Conservation (phyloP, 1,140 invertebrate genomes). For the Zophobas morio region DNA sequence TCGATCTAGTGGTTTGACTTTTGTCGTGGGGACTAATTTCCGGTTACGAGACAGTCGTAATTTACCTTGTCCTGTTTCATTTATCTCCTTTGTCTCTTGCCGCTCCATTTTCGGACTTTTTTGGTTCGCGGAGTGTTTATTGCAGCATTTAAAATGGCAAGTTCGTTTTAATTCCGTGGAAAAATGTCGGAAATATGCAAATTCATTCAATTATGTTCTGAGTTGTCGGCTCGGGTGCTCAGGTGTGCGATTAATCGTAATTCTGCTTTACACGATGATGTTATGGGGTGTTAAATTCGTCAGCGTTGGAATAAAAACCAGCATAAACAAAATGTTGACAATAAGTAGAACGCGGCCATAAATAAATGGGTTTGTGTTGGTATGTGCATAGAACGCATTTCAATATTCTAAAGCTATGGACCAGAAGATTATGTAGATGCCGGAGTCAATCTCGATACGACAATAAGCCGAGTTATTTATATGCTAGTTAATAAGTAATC, state of each 20-base stretch:
- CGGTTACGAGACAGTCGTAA: slow-evolving; percentile 60
- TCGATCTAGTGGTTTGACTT: slow-evolving; percentile 61
- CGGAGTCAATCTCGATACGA: not conserved
- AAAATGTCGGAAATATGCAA: slow-evolving; percentile 27
- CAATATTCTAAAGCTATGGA: not conserved
- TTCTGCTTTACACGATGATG: slow-evolving; percentile 15
- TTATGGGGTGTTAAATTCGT: slow-evolving; percentile 31
- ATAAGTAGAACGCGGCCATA: slow-evolving; percentile 17
- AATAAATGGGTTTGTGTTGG: slow-evolving; percentile 9
- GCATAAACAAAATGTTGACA: slow-evolving; percentile 10
- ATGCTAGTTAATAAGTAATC: no score
- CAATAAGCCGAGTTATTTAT: not conserved
- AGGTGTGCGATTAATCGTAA: slow-evolving; percentile 22
- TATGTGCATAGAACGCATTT: not conserved
- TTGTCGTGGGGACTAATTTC: slow-evolving; percentile 61
- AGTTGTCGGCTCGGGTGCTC: not conserved
- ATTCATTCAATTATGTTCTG: slow-evolving; percentile 35
- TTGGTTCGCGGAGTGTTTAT: slow-evolving; percentile 16
- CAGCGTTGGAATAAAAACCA: slow-evolving; percentile 3
- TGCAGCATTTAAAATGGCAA: slow-evolving; percentile 21
- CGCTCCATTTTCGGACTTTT: slow-evolving; percentile 49
- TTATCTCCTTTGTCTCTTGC: slow-evolving; percentile 59
- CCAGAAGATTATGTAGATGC: not conserved
- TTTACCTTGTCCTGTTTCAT: slow-evolving; percentile 61
- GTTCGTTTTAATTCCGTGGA: slow-evolving; percentile 24